Evolutionary conservation across 2,113 vertebrate species (phyloP), one percentile per base, ranked within the genome.

Genomic region (Vidua chalybeata): DNA sequence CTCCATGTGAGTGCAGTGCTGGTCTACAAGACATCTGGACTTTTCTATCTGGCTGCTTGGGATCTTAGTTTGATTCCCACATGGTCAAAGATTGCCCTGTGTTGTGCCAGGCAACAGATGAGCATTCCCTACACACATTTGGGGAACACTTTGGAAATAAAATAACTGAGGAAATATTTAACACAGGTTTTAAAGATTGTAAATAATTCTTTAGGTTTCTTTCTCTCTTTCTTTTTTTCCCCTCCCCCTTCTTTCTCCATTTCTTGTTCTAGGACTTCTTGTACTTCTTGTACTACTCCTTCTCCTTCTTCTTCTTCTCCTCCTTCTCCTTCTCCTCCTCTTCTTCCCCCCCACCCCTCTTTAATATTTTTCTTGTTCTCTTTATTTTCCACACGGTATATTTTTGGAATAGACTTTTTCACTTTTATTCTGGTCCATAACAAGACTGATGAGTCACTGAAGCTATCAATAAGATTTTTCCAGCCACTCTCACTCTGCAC

Each of bases 271-370:
- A 17, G 14, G 30, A 37, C 17, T 17, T 26, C 14, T 21, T 15
- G 6, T 11, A 4, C 9, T 8, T 9, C 5, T 24, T 2, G 5
- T 4, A 2, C 4, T 35, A 5, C 8, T 43, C 2, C 8, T 35
- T 1, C 7, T 30, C 1, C 2, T 23, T 22, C 9, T 15, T 0
- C 9, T 9, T 6, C 2, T 30, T 3, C 10, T 54, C 1, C 5
- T 55, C 1, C 10, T 43, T 2, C 19, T 24, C 0, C 12, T 31
- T 0, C 13, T 48, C 2, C 4, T 11, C 4, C 11, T 15, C 6
- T 2, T 26, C 22, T 15, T 23, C 3, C 7, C 28, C 2, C 24
- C 18, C 43, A 3, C 54, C 4, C 2, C 20, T 35, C 8, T 8
- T 7, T 15, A 3, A 6, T 18, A 2, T 27, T 20, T 7, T 30